phyloP scores from a whole-genome alignment of 2,888 invertebrate genomes.

The Eumerus sabulonum region DNA sequence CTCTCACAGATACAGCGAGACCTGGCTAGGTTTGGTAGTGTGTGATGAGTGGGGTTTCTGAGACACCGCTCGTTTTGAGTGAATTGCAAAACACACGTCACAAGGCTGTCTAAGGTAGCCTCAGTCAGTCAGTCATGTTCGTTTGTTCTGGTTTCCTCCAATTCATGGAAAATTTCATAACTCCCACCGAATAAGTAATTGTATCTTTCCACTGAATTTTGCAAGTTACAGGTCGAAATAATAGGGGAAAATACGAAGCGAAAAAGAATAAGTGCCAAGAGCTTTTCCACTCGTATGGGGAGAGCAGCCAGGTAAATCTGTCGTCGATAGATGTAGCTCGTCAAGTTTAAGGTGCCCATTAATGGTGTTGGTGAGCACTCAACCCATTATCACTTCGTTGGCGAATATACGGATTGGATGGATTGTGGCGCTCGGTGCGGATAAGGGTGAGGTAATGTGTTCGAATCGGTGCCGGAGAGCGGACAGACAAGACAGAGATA shows the following conservation, averaged over 20 bases:
- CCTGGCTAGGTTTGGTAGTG: not conserved
- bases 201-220: not conserved
- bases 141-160: not conserved
- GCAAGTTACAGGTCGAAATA: not conserved
- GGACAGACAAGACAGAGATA: not conserved
- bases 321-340: slow-evolving; percentile 3
- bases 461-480: too few relatives aligned
- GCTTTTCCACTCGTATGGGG: too few relatives aligned
- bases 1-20: slow-evolving; percentile 19
- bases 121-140: slow-evolving; percentile 32
- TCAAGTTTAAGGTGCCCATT: slow-evolving; percentile 49
- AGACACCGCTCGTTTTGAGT: slow-evolving; percentile 8
- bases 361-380: slow-evolving; percentile 24
- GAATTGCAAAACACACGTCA: slow-evolving; percentile 41
- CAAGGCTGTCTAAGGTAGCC: not conserved
- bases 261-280: slow-evolving; percentile 1
- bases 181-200: too few relatives aligned
- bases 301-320: too few relatives aligned
- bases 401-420: too few relatives aligned
- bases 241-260: slow-evolving; percentile 1
- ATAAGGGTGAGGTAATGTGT: too few relatives aligned
- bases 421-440: too few relatives aligned
- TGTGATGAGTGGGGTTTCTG: slow-evolving; percentile 24
- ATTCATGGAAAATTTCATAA: too few relatives aligned
- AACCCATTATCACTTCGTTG: not conserved